Percentiles rank a stretch among this genome's conserved stretches.
Conservation (phyloP, 2,888 invertebrate genomes). For the Ariolimax columbianus region DNA sequence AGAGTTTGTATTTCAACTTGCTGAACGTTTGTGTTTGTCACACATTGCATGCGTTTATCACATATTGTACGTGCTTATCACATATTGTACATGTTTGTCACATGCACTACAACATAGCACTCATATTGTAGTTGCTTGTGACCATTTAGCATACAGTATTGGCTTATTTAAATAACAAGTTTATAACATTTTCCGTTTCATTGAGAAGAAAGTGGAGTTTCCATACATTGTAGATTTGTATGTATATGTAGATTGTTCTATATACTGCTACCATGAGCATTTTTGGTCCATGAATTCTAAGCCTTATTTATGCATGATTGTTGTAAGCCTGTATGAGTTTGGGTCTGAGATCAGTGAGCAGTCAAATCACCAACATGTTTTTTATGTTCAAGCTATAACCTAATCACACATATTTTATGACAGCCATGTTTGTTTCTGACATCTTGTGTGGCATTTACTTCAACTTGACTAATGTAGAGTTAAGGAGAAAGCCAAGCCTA, state of each 20-base stretch:
- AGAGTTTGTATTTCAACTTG: too few relatives aligned
- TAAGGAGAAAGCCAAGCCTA: too few relatives aligned
- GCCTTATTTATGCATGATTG: background rate
- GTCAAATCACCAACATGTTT: background rate
- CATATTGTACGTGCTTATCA: background rate
- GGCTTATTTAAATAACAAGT: too few relatives aligned
- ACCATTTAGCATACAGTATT: background rate
- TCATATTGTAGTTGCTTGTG: background rate
- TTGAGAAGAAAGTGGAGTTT: too few relatives aligned
- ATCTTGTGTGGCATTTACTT: background rate
- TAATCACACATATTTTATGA: background rate
- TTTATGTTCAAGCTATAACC: background rate
- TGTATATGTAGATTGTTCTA: too few relatives aligned
- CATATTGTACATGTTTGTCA: background rate
- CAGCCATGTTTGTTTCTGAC: background rate
- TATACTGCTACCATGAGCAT: too few relatives aligned
- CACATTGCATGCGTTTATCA: too few relatives aligned
- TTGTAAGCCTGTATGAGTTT: background rate
- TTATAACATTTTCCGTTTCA: too few relatives aligned
- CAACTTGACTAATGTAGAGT: background rate
- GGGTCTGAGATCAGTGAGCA: slow-evolving; percentile 14
- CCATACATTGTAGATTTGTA: too few relatives aligned
- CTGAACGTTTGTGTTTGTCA: too few relatives aligned
- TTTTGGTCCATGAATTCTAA: background rate
- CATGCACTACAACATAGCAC: background rate